Conservation (phyloP, 37 sponge, comb jelly and placozoan genomes). For the Chondrosia reniformis region DNA sequence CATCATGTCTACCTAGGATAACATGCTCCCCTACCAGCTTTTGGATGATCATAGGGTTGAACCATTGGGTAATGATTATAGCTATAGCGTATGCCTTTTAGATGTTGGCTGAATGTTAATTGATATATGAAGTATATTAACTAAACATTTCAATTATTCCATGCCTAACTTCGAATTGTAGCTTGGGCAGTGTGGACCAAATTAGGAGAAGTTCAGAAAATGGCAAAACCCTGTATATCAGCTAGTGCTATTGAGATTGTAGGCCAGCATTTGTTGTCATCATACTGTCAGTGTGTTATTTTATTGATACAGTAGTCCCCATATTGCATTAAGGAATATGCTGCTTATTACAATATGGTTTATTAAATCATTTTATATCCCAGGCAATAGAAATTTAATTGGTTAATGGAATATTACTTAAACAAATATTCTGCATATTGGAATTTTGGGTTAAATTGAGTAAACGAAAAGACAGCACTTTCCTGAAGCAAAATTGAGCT, state of each 20-base stretch:
- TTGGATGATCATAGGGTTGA: neutral
- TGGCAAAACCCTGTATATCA: neutral
- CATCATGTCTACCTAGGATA: constrained; percentile 8
- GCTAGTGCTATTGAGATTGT: neutral
- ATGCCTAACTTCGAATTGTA: neutral
- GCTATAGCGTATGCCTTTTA: neutral
- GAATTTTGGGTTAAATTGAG: no score
- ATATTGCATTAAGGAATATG: no score
- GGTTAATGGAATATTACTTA: no score
- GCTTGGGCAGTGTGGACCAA: neutral
- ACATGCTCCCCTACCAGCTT: neutral
- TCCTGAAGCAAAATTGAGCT: no score
- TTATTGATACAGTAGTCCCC: no score
- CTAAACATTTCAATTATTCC: neutral
- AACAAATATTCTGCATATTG: no score
- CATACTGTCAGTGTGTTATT: neutral
- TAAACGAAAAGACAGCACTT: no score
- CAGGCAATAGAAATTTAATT: no score
- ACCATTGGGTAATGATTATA: neutral
- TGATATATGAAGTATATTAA: neutral
- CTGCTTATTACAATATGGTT: no score
- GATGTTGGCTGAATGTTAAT: neutral
- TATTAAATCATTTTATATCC: no score
- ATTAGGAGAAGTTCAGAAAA: neutral
- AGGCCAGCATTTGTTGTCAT: constrained; percentile 3